phyloP scores from a whole-genome alignment of 2,797 vertebrate genomes.

The Fundulus diaphanus region DNA sequence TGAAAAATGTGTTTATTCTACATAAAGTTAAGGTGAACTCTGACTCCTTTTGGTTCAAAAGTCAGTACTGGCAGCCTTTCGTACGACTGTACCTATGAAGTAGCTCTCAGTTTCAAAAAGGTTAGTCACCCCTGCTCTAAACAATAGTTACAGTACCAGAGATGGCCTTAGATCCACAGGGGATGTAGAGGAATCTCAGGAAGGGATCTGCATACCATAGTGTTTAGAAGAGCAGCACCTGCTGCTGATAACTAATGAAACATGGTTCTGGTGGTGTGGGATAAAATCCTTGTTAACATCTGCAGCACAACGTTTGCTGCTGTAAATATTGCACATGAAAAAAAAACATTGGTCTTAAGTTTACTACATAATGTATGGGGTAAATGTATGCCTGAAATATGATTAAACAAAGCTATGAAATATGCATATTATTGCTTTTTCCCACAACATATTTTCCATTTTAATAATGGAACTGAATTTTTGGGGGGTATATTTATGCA shows the following conservation, averaged over 20 bases:
- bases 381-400: neutral
- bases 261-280: neutral
- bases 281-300: neutral
- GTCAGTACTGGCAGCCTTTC: too few relatives aligned
- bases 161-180: constrained; percentile 20
- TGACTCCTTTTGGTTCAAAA: too few relatives aligned
- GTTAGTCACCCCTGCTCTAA: too few relatives aligned
- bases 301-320: too few relatives aligned
- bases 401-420: neutral
- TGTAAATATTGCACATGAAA: neutral
- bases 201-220: constrained; percentile 38
- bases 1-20: too few relatives aligned
- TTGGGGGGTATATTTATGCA: neutral
- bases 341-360: neutral
- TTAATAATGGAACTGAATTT: neutral
- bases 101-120: too few relatives aligned
- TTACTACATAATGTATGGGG: neutral
- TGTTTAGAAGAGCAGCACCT: constrained; percentile 16
- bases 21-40: too few relatives aligned
- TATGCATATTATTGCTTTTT: too few relatives aligned
- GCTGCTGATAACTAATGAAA: constrained; percentile 4
- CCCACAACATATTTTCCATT: neutral
- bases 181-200: constrained; percentile 41
- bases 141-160: constrained; percentile 36
- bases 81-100: too few relatives aligned